These are phyloP conservation scores for Pogona vitticeps DNA, from an alignment of 2,113 vertebrate species.

Conservation along the genomic window DNA sequence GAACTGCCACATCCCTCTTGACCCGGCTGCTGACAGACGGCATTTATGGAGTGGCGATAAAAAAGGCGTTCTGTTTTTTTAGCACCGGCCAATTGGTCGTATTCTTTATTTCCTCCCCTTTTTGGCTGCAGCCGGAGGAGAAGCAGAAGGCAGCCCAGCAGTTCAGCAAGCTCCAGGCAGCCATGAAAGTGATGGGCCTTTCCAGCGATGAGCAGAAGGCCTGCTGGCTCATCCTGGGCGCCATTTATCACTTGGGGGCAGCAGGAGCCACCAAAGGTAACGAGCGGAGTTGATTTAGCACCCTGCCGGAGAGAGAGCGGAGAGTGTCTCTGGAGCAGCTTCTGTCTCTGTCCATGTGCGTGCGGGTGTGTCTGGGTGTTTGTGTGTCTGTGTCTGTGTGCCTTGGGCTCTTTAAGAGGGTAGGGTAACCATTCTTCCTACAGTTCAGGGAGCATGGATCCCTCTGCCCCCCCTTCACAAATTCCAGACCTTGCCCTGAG, in stretches of 20 bases:
- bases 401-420: no score
- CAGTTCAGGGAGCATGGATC: no score
- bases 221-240: slow-evolving; percentile 86
- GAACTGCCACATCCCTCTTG: not conserved
- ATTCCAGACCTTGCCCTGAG: no score
- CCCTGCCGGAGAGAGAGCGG: no score
- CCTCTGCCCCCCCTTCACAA: not conserved
- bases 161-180: slow-evolving; percentile 94
- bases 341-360: not conserved
- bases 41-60: not conserved
- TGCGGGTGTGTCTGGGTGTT: no score
- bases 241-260: slow-evolving; percentile 93
- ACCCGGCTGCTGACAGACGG: not conserved
- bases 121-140: slow-evolving; percentile 83
- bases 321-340: not conserved
- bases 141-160: slow-evolving; percentile 93
- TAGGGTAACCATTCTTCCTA: no score
- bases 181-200: slow-evolving; percentile 95
- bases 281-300: fast-evolving
- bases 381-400: no score
- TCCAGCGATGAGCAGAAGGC: slow-evolving; percentile 91
- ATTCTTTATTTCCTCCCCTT: not conserved
- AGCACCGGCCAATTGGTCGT: not conserved
- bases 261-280: slow-evolving; percentile 97
- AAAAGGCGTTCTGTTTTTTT: not conserved